Evolutionary conservation across 92 coral and sea anemone species (phyloP).

Genomic region (Micromussa lordhowensis): DNA sequence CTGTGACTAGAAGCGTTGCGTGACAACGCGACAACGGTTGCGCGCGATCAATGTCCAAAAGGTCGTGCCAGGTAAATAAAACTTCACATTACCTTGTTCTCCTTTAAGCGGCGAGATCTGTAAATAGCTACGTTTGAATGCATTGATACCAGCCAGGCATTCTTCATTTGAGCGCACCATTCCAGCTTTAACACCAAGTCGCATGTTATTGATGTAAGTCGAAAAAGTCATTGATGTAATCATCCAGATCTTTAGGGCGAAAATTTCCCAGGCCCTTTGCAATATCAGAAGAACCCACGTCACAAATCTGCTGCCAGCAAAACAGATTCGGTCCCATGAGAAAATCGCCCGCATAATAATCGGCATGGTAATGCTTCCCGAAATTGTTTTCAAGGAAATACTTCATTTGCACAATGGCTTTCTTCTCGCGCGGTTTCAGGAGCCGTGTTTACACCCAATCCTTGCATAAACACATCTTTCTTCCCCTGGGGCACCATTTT

Average conservation of each 20-base stretch:
- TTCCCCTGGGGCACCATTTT: too few relatives aligned
- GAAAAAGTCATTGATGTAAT: constrained; percentile 67
- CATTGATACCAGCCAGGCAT: constrained; percentile 80
- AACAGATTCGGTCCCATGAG: constrained; percentile 87
- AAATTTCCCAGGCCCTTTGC: constrained; percentile 38
- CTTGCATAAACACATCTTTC: too few relatives aligned
- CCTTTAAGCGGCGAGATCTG: constrained; percentile 58
- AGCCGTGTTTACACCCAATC: constrained; percentile 19
- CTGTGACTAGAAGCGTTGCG: too few relatives aligned
- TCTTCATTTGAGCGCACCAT: constrained; percentile 89
- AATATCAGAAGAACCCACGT: constrained; percentile 22
- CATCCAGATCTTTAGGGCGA: constrained; percentile 55
- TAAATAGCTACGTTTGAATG: constrained; percentile 53
- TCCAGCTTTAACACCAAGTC: constrained; percentile 81
- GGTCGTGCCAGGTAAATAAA: too few relatives aligned
- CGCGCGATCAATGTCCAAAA: too few relatives aligned
- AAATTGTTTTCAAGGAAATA: constrained; percentile 76
- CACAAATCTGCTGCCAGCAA: constrained; percentile 85
- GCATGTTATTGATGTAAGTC: constrained; percentile 73
- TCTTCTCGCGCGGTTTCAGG: constrained; percentile 82
- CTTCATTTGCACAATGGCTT: constrained; percentile 73
- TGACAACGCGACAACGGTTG: too few relatives aligned
- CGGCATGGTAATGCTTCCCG: constrained; percentile 76
- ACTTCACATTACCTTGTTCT: constrained; percentile 69
- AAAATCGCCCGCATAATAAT: constrained; percentile 85